These are phyloP conservation scores for Colistium nudipinnis DNA, from an alignment of 2,113 vertebrate species.

Conservation along the genomic window DNA sequence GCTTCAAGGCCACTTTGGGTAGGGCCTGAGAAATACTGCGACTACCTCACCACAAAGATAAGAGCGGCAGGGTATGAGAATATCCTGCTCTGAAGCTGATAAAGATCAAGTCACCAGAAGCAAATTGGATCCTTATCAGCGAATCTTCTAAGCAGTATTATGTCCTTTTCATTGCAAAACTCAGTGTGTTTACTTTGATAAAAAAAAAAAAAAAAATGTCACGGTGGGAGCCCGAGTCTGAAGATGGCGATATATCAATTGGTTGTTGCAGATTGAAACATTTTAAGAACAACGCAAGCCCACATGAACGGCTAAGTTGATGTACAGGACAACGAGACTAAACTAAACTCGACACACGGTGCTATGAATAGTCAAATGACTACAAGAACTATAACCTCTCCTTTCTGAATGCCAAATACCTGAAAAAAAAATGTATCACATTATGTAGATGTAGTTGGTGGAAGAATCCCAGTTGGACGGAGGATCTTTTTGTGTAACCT, in stretches of 20 bases:
- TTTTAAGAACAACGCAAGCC: neutral
- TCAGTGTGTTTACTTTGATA: neutral
- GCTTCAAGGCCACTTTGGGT: constrained; percentile 12
- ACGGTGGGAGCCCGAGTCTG: neutral
- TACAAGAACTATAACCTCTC: too few relatives aligned
- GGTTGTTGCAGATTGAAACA: neutral
- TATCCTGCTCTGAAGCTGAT: neutral
- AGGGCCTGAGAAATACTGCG: constrained; percentile 9
- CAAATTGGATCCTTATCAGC: constrained; percentile 10
- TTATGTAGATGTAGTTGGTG: too few relatives aligned
- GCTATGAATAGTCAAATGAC: too few relatives aligned
- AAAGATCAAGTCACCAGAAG: neutral
- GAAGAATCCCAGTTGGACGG: too few relatives aligned
- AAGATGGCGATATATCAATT: neutral
- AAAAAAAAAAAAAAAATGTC: neutral
- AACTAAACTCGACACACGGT: too few relatives aligned
- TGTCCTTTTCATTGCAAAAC: neutral
- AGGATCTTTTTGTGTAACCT: too few relatives aligned
- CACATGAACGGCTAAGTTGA: too few relatives aligned
- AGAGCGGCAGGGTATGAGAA: constrained; percentile 13
- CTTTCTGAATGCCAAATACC: neutral
- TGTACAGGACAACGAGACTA: too few relatives aligned
- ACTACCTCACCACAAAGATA: neutral
- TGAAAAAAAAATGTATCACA: too few relatives aligned
- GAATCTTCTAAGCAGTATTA: neutral